These are phyloP conservation scores for Cyclura pinguis DNA, from an alignment of 2,797 vertebrate genomes.

Conservation along the genomic window DNA sequence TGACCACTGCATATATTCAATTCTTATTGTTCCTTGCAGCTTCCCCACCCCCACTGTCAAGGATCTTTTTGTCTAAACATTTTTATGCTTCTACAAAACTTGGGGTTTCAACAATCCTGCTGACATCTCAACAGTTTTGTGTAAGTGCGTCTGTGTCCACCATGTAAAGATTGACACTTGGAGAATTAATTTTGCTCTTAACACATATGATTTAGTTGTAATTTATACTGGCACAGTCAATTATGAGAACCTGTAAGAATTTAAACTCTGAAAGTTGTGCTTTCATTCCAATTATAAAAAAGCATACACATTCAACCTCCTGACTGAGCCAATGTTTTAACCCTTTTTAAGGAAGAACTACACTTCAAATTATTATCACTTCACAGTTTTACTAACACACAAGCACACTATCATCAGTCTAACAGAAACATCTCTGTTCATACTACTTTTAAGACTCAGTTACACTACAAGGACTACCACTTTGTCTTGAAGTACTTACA, in stretches of 20 bases:
- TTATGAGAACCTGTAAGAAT: neutral
- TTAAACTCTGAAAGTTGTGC: neutral
- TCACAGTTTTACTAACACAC: neutral
- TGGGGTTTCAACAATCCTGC: neutral
- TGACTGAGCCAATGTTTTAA: neutral
- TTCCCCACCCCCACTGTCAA: neutral
- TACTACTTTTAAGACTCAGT: neutral
- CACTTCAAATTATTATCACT: neutral
- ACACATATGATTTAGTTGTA: neutral
- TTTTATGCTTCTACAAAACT: neutral
- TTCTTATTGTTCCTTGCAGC: neutral
- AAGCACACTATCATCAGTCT: neutral
- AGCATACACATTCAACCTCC: neutral
- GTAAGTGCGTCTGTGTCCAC: neutral
- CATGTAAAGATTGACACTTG: neutral
- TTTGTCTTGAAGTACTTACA: no score
- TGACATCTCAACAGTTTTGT: neutral
- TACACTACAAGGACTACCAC: neutral
- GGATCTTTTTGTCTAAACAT: no score
- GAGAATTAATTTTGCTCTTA: neutral
- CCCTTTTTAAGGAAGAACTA: neutral
- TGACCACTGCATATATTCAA: neutral
- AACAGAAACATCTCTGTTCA: neutral
- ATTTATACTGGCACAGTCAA: neutral
- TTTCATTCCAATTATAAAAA: neutral